phyloP scores from a whole-genome alignment of 1,140 invertebrate genomes.

The Cherax quadricarinatus region DNA sequence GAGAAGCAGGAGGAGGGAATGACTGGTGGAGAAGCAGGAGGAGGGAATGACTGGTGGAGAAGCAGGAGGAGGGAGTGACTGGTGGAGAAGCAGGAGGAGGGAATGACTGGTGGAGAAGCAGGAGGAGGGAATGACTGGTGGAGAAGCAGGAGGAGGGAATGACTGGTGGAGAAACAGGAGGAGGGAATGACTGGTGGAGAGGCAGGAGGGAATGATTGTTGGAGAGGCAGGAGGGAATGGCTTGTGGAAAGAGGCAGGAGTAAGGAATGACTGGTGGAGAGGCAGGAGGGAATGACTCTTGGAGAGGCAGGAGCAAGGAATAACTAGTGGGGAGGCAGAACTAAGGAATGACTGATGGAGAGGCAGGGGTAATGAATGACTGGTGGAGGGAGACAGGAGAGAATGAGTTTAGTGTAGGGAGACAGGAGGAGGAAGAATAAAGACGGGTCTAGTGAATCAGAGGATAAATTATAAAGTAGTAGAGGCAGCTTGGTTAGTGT shows the following conservation, averaged over 20 bases:
- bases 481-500: not conserved
- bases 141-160: not conserved
- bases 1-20: no score
- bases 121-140: not conserved
- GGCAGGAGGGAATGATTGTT: not conserved
- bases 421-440: no score
- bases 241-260: not conserved
- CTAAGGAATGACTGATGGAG: not conserved
- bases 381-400: not conserved
- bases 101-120: not conserved
- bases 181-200: not conserved
- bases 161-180: not conserved
- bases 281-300: no score
- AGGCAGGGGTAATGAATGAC: not conserved
- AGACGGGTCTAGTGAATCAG: no score
- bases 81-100: not conserved
- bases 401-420: not conserved
- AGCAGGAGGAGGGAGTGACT: not conserved
- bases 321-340: not conserved
- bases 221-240: not conserved
- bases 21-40: not conserved
- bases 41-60: not conserved
- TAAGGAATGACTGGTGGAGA: not conserved
- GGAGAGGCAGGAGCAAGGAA: conserved; percentile 2
- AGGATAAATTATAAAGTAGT: no score